Conservation (phyloP, 1,140 invertebrate genomes). For the Caerostris extrusa region DNA sequence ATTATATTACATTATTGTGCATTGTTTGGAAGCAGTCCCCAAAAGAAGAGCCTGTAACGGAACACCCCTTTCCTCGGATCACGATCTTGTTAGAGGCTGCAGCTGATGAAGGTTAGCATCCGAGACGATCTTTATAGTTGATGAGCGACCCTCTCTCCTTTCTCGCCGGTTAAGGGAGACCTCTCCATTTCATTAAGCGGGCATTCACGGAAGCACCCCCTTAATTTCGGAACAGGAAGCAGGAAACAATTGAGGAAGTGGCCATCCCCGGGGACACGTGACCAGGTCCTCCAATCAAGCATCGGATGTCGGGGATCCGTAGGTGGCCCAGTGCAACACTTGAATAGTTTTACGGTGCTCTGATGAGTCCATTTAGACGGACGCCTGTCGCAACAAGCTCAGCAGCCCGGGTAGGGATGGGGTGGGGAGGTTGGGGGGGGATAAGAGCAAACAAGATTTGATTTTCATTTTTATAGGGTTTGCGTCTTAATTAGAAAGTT, state of each 20-base stretch:
- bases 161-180: not conserved
- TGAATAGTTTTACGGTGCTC: conserved; percentile 63
- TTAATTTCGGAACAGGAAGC: conserved; percentile 58
- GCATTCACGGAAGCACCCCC: conserved; percentile 16
- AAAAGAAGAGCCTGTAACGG: not conserved
- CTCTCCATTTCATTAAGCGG: conserved; percentile 21
- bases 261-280: conserved; percentile 56
- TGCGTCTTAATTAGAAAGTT: not conserved
- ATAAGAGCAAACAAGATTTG: not conserved
- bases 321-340: conserved; percentile 69
- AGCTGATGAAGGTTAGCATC: not conserved
- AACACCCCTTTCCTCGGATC: not conserved
- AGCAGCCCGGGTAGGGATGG: not conserved
- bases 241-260: conserved; percentile 46
- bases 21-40: too few relatives aligned
- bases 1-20: too few relatives aligned
- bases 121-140: not conserved
- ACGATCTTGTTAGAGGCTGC: not conserved
- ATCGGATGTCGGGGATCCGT: conserved; percentile 29
- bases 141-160: not conserved
- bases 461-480: not conserved
- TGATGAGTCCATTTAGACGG: conserved; percentile 4
- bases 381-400: not conserved
- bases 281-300: conserved; percentile 70
- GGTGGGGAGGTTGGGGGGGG: not conserved